phyloP scores from a whole-genome alignment of 2,797 vertebrate genomes.

The Molothrus aeneus region DNA sequence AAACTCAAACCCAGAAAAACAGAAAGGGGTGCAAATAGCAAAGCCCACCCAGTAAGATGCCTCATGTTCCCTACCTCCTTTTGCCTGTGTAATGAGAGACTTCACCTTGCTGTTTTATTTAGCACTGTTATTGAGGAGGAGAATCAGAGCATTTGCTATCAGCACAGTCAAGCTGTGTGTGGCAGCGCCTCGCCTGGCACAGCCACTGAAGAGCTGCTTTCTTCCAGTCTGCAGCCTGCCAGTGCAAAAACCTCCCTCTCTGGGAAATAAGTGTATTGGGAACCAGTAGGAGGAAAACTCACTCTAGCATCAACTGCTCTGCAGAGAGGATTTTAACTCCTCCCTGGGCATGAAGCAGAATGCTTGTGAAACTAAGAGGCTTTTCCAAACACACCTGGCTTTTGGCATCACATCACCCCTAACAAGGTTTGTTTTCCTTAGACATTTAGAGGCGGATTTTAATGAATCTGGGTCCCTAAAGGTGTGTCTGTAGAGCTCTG shows the following conservation, averaged over 20 bases:
- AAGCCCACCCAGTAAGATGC: not conserved
- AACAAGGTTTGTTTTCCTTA: not conserved
- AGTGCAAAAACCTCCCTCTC: not conserved
- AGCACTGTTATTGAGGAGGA: not conserved
- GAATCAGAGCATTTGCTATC: slow-evolving; percentile 4
- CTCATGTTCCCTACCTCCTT: not conserved
- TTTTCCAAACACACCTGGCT: not conserved
- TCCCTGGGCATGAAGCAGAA: not conserved
- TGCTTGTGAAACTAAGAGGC: not conserved
- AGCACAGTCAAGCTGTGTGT: not conserved
- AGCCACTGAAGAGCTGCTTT: not conserved
- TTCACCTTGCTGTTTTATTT: slow-evolving; percentile 31
- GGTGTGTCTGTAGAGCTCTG: not conserved
- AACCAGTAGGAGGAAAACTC: not conserved
- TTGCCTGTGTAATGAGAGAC: slow-evolving; percentile 24
- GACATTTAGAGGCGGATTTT: not conserved
- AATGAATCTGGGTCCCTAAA: not conserved
- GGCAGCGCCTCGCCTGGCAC: not conserved
- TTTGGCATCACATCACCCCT: not conserved
- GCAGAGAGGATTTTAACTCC: not conserved
- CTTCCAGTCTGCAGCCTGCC: not conserved
- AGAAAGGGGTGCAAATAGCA: slow-evolving; percentile 31
- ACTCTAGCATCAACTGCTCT: not conserved
- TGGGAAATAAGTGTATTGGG: not conserved
- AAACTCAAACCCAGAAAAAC: slow-evolving; percentile 47